Conservation (phyloP, 2,888 invertebrate species). For the Ecdyonurus torrentis region DNA sequence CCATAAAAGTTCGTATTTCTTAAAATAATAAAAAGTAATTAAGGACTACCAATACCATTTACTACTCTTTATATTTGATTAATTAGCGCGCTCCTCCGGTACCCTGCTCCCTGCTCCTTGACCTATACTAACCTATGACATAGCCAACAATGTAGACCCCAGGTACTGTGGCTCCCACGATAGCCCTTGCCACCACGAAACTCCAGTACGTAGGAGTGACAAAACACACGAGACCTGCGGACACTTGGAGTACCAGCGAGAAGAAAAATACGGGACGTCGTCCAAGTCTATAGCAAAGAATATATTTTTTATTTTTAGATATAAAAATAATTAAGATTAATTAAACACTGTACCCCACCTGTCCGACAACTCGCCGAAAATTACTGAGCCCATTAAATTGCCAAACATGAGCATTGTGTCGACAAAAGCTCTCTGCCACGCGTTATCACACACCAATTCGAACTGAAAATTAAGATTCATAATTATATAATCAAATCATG, state of each 20-base stretch:
- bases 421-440: conserved; percentile 42
- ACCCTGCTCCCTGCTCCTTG: too few species aligned
- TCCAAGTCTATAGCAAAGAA: conserved; percentile 36
- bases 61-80: too few species aligned
- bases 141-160: conserved; percentile 63
- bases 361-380: conserved; percentile 55
- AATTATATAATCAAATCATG: too few species aligned
- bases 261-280: conserved; percentile 53
- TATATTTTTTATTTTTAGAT: too few species aligned
- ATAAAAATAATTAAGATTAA: too few species aligned
- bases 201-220: conserved; percentile 49
- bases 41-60: too few species aligned
- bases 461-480: too few species aligned
- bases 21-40: too few species aligned
- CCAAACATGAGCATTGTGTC: conserved; percentile 55
- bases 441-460: conserved; percentile 45
- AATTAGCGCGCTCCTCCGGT: too few species aligned
- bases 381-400: conserved; percentile 51
- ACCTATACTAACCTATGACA: conserved; percentile 42
- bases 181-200: conserved; percentile 43
- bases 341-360: too few species aligned
- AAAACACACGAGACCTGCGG: conserved; percentile 47
- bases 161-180: conserved; percentile 56
- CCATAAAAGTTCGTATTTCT: too few species aligned
- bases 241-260: conserved; percentile 48